Evolutionary conservation across 2,888 invertebrate genomes (phyloP).

Genomic region (Phyto melanocephala): DNA sequence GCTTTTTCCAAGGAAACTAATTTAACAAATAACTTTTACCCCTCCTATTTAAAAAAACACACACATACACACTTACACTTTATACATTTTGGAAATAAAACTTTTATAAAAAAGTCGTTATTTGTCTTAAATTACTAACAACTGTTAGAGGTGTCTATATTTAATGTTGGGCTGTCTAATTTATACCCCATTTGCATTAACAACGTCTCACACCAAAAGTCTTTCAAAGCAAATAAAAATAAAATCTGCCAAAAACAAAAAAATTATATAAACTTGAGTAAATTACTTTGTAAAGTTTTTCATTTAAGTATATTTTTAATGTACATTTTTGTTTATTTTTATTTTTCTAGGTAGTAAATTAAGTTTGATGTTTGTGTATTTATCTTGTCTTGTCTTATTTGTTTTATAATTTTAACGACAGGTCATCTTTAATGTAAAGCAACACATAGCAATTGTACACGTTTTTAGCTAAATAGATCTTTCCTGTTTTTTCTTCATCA

Average conservation of each 20-base stretch:
- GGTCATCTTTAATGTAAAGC: conserved; percentile 34
- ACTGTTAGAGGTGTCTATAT: conserved; percentile 26
- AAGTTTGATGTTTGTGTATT: conserved; percentile 45
- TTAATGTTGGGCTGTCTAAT: conserved; percentile 38
- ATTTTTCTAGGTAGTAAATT: conserved; percentile 33
- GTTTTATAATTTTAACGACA: conserved; percentile 49
- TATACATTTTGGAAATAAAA: not conserved
- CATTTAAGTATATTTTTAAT: not conserved
- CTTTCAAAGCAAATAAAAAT: not conserved
- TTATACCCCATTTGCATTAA: conserved; percentile 48
- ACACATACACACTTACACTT: not conserved
- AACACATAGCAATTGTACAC: not conserved
- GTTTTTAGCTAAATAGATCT: conserved; percentile 2
- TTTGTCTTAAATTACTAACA: conserved; percentile 41
- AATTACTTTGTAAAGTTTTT: conserved; percentile 41
- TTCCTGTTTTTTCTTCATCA: conserved; percentile 1
- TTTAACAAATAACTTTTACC: conserved; percentile 3
- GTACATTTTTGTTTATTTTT: not conserved
- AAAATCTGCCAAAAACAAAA: conserved; percentile 26
- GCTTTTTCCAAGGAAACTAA: conserved; percentile 50
- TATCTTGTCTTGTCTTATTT: conserved; percentile 12
- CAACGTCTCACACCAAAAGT: conserved; percentile 17
- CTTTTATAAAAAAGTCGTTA: conserved; percentile 10
- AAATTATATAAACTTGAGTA: conserved; percentile 34
- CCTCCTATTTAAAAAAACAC: not conserved